These are phyloP conservation scores for Listronotus bonariensis DNA, from an alignment of 1,140 invertebrate species.

Conservation along the genomic window DNA sequence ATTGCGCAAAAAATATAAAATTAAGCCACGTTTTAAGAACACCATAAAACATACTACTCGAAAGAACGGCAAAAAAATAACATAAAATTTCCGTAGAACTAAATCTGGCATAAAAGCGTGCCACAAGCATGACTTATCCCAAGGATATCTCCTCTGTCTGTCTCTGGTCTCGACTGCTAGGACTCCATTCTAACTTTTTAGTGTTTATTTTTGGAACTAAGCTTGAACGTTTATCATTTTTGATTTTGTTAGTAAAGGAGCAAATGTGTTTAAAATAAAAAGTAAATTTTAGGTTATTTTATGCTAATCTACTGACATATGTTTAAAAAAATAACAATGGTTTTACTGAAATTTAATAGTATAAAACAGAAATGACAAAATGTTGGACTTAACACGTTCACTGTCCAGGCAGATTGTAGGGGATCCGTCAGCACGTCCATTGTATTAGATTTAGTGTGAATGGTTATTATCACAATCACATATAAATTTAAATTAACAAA, in stretches of 20 bases:
- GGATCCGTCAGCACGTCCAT: too few species aligned
- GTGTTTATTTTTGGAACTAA: conserved; percentile 18
- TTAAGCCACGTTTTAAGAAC: neutral
- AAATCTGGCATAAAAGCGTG: conserved; percentile 36
- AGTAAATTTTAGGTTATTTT: too few species aligned
- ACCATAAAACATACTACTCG: neutral
- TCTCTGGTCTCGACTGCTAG: conserved; percentile 28
- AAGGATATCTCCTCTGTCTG: conserved; percentile 33
- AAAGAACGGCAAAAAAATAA: neutral
- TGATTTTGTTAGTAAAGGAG: neutral
- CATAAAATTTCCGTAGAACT: conserved; percentile 29
- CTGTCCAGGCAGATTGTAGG: too few species aligned
- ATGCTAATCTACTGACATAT: too few species aligned
- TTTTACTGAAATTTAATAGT: too few species aligned
- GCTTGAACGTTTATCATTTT: conserved; percentile 1
- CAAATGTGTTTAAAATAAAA: neutral
- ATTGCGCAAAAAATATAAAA: too few species aligned
- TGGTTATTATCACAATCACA: too few species aligned
- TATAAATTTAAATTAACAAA: too few species aligned
- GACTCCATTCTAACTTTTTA: conserved; percentile 11
- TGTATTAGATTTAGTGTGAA: too few species aligned
- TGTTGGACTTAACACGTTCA: too few species aligned
- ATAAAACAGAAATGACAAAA: too few species aligned
- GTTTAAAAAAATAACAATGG: too few species aligned
- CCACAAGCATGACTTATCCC: conserved; percentile 24